A percentile compares a stretch with the other conserved stretches of the same genome.
These are phyloP conservation scores for Melanotaenia nigrans DNA, from an alignment of 2,797 vertebrate genomes.

Conservation along the genomic window DNA sequence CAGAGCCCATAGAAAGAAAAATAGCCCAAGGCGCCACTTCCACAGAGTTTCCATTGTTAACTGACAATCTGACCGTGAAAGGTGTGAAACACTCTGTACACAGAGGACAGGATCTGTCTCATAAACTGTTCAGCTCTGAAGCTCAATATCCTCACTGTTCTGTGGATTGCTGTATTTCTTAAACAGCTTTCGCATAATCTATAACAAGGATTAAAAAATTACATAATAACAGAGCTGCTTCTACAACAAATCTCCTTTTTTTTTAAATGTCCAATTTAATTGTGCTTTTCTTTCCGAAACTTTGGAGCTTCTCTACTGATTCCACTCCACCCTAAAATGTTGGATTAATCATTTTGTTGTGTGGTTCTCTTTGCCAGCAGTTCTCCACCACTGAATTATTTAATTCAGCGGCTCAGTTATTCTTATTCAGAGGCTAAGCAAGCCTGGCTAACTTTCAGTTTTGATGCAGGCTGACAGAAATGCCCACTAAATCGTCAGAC, in stretches of 20 bases:
- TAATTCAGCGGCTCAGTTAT: slow-evolving; percentile 45
- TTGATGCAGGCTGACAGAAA: slow-evolving; percentile 37
- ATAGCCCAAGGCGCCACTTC: slow-evolving; percentile 55
- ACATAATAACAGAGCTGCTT: slow-evolving; percentile 12
- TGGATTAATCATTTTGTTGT: slow-evolving; percentile 31
- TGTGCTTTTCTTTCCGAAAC: slow-evolving; percentile 36
- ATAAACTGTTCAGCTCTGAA: slow-evolving; percentile 23
- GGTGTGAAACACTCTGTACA: slow-evolving; percentile 60
- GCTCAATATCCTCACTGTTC: slow-evolving; percentile 11
- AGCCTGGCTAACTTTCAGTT: slow-evolving; percentile 26
- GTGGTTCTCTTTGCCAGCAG: slow-evolving; percentile 20
- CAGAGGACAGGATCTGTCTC: slow-evolving; percentile 34
- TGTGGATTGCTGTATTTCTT: slow-evolving; percentile 5
- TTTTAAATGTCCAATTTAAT: neutral
- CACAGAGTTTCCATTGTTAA: slow-evolving; percentile 77
- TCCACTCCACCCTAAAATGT: slow-evolving; percentile 40
- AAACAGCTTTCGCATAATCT: slow-evolving; percentile 19
- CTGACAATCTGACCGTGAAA: slow-evolving; percentile 51
- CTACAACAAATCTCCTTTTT: neutral
- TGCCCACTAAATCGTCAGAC: slow-evolving; percentile 47
- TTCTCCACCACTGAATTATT: slow-evolving; percentile 31
- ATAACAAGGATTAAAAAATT: slow-evolving; percentile 23
- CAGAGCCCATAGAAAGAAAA: slow-evolving; percentile 66
- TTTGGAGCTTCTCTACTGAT: slow-evolving; percentile 32
- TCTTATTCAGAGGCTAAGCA: slow-evolving; percentile 33